Evolutionary conservation across 2,113 vertebrate species (phyloP), one percentile per base, ranked within the genome.

Genomic region (Lynx canadensis): DNA sequence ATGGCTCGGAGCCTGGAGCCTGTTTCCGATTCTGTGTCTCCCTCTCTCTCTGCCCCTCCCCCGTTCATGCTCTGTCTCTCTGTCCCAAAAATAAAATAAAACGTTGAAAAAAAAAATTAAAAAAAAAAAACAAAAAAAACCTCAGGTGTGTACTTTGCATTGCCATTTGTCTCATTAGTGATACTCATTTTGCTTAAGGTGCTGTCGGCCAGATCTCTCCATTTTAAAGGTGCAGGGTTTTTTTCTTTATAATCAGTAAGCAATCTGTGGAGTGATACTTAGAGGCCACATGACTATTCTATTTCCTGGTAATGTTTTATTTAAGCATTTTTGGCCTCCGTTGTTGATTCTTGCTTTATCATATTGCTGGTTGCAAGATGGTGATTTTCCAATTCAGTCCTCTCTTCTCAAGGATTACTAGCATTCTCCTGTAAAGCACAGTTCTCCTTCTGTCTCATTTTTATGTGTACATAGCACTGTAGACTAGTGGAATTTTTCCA

Each of bases 181-280:
- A 52, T 50, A 31, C 33, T 91, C 57, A 38, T 25, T 69, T 94
- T 91, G 29, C 7, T 71, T 87, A 18, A 86, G 41, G 57, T 60
- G 15, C 16, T 55, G 1, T 84, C 15, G 88, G 63, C 16, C 31
- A 5, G 52, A 94, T 80, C 45, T 81, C 18, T 60, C n/a, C 36
- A 45, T 91, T 78, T 93, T 91, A 96, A 96, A 82, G 68, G 41
- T 91, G 38, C 11, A 36, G 45, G 45, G 45, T 55, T 93, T 73
- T 65, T 52, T 63, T 38, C 86, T 82, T 83, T 89, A 27, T 73
- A 50, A 69, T 84, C 89, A 66, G 7, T 82, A 86, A 48, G 11
- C 80, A 12, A 41, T 66, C 81, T 84, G 36, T 86, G 60, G 60
- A 23, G 5, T 78, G 33, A 45, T 29, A 74, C 55, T 57, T 80